Conservation (phyloP, 2,888 invertebrate genomes). For the Synanthedon andrenaeformis region DNA sequence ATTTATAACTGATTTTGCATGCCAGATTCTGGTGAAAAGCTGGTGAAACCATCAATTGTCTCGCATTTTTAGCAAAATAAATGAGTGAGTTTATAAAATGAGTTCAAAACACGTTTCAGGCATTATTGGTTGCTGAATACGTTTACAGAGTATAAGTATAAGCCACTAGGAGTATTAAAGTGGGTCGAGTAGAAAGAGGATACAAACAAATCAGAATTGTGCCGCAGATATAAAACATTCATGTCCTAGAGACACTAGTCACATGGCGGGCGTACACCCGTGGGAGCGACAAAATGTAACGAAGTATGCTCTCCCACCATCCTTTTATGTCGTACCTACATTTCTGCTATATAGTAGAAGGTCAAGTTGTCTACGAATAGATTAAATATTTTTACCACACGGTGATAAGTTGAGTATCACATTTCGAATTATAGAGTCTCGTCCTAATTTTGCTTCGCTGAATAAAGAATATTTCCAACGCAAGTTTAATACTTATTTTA, state of each 20-base stretch:
- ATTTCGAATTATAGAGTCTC: too few relatives aligned
- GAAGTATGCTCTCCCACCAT: slow-evolving; percentile 50
- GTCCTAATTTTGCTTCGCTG: too few relatives aligned
- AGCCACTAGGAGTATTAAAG: slow-evolving; percentile 36
- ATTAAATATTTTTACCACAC: slow-evolving; percentile 52
- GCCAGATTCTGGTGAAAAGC: too few relatives aligned
- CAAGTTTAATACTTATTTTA: too few relatives aligned
- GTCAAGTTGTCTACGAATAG: slow-evolving; percentile 42
- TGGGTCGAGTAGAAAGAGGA: slow-evolving; percentile 29
- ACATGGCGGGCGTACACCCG: slow-evolving; percentile 38
- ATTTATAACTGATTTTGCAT: too few relatives aligned
- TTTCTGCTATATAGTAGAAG: slow-evolving; percentile 47
- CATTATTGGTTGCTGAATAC: too few relatives aligned
- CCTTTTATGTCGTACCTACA: slow-evolving; percentile 59
- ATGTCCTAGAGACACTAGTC: slow-evolving; percentile 35
- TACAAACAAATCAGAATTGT: slow-evolving; percentile 58
- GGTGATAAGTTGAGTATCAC: slow-evolving; percentile 5
- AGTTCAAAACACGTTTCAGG: too few relatives aligned
- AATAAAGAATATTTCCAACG: too few relatives aligned
- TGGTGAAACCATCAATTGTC: too few relatives aligned
- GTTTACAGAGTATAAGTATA: slow-evolving; percentile 22
- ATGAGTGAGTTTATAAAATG: too few relatives aligned
- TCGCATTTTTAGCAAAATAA: too few relatives aligned
- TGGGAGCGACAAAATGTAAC: slow-evolving; percentile 65
- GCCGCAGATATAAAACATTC: slow-evolving; percentile 60